These are phyloP conservation scores for Plusia festucae DNA, from an alignment of 2,888 invertebrate species.

Conservation along the genomic window DNA sequence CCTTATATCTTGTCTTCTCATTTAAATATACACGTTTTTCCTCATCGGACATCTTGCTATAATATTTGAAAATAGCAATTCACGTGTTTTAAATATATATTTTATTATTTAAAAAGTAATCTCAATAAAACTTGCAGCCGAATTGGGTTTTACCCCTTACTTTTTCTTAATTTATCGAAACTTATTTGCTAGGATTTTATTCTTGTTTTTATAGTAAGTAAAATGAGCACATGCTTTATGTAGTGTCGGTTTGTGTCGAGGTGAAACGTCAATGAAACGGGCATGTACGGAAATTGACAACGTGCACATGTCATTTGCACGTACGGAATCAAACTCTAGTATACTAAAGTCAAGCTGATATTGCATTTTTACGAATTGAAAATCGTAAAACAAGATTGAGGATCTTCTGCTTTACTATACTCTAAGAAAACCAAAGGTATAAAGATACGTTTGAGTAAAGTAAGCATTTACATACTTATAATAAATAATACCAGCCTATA, in stretches of 20 bases:
- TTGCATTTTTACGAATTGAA: constrained; percentile 5
- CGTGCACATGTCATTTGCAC: constrained; percentile 20
- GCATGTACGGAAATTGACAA: constrained; percentile 31
- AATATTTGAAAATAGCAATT: no score
- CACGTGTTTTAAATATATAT: background rate
- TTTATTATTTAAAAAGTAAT: no score
- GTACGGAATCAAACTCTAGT: background rate
- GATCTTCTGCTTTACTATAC: background rate
- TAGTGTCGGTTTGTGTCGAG: constrained; percentile 13
- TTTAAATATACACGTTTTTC: no score
- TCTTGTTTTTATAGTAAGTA: background rate
- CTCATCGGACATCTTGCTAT: no score
- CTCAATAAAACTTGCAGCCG: background rate
- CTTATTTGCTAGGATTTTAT: background rate
- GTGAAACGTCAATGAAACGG: constrained; percentile 12
- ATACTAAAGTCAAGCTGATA: background rate
- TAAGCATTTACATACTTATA: no score
- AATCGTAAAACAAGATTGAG: background rate
- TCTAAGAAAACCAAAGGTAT: background rate
- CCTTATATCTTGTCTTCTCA: no score
- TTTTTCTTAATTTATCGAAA: background rate
- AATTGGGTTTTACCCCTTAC: background rate
- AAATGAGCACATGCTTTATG: background rate
- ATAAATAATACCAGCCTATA: no score
- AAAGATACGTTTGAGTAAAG: background rate